Evolutionary conservation across 2,797 vertebrate species (phyloP), one percentile per base, ranked within the genome.

Genomic region (Rhabdophis nuchalis): DNA sequence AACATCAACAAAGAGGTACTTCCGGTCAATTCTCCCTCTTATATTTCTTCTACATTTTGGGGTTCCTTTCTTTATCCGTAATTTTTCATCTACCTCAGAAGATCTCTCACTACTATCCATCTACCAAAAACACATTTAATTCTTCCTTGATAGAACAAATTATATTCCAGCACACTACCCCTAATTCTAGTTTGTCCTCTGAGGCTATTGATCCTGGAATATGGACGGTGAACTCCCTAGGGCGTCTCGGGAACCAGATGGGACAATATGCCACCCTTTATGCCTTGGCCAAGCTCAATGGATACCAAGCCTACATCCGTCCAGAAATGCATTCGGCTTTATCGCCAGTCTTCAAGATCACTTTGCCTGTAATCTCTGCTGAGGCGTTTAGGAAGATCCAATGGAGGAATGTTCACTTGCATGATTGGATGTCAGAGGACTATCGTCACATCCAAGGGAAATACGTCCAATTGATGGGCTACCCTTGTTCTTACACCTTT

Each of bases 201-300:
- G n/a, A 57, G 20, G 1, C 3, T 4, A 27, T 0, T 2, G 29
- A 90, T 18, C 1, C 12, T 41, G 94, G 96, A 2, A 90, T 96
- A 36, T 97, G 95, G 94, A 97, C 97, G 0, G 94, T 97, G 87
- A 94, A 95, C 1, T 60, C 94, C 0, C 82, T 41, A 0, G 97
- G 97, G 29, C 96, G 97, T 36, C 92, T 97, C 54, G 97, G 97
- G 20, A 97, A 97, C 93, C 94, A 96, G 93, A 96, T 96, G 96
- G 96, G 96, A 0, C 29, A 97, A 87, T 96, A 96, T 0, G 96
- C 97, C 91, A 97, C 96, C 2, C 95, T 96, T 27, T 95, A 95
- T 0, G 95, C 96, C 0, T 93, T 97, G 93, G 96, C 96, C 89
- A 95, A 93, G 91, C 16, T 91, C 57, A 96, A 97, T 0, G 91